Conservation (phyloP, 1,140 invertebrate species). For the Solen grandis region DNA sequence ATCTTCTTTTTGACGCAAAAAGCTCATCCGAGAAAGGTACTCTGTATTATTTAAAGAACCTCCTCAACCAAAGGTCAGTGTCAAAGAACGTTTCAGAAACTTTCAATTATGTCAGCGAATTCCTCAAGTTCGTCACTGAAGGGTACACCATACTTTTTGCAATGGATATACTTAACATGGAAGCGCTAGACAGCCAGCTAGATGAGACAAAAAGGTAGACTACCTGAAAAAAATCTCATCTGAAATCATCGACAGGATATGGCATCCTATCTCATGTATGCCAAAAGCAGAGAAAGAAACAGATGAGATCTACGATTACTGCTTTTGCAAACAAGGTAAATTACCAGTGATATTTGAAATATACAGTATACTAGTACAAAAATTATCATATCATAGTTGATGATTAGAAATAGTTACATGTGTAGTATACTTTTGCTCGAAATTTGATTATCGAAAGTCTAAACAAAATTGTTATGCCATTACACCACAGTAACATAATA, state of each 20-base stretch:
- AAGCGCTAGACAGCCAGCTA: background rate
- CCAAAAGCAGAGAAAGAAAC: background rate
- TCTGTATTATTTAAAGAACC: constrained; percentile 18
- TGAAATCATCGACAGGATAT: background rate
- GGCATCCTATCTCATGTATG: background rate
- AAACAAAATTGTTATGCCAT: background rate
- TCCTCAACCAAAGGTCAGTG: constrained; percentile 1
- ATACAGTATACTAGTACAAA: background rate
- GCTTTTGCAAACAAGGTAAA: constrained; percentile 12
- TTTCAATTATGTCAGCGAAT: constrained; percentile 6
- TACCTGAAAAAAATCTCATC: background rate
- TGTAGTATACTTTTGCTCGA: background rate
- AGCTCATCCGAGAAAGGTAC: constrained; percentile 24
- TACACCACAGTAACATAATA: background rate
- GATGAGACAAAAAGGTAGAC: background rate
- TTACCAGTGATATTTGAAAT: background rate
- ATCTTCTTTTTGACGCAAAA: constrained; percentile 11
- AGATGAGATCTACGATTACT: background rate
- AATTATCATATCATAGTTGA: background rate
- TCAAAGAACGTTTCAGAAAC: constrained; percentile 2
- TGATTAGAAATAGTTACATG: background rate
- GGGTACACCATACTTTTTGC: background rate
- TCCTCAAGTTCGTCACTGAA: background rate
- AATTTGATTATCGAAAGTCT: background rate
- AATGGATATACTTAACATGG: background rate